Conservation (phyloP, 2,888 invertebrate genomes). For the Chrysina gloriosa region DNA sequence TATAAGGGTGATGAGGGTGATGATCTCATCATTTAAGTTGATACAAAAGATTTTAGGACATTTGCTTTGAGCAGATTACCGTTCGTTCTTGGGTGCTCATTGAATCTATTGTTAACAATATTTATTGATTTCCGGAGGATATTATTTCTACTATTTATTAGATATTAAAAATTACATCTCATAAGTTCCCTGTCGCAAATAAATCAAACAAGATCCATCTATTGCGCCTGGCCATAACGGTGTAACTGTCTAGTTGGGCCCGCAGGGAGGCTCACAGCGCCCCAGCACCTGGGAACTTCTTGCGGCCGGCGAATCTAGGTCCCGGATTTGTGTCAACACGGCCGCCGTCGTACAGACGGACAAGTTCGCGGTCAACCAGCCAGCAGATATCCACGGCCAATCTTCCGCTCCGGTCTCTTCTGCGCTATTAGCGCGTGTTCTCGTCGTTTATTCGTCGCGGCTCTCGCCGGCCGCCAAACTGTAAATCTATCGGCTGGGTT, state of each 20-base stretch:
- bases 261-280: constrained; percentile 17
- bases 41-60: no score
- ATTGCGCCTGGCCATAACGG: constrained; percentile 46
- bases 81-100: no score
- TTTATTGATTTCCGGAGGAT: no score
- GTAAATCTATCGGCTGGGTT: constrained; percentile 5
- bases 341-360: constrained; percentile 28
- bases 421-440: constrained; percentile 23
- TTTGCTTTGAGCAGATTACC: no score
- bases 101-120: no score
- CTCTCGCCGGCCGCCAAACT: neutral
- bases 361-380: constrained; percentile 50
- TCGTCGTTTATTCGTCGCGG: constrained; percentile 28
- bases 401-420: constrained; percentile 47
- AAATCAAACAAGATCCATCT: neutral
- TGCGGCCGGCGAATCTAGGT: constrained; percentile 53
- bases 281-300: constrained; percentile 43
- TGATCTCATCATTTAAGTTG: no score
- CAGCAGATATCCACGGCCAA: constrained; percentile 49
- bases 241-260: constrained; percentile 39
- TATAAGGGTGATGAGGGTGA: no score
- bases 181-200: neutral
- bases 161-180: no score
- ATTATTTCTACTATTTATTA: no score
- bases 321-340: constrained; percentile 55